Conservation (phyloP, 2,113 vertebrate genomes). For the Hemichromis elongatus region DNA sequence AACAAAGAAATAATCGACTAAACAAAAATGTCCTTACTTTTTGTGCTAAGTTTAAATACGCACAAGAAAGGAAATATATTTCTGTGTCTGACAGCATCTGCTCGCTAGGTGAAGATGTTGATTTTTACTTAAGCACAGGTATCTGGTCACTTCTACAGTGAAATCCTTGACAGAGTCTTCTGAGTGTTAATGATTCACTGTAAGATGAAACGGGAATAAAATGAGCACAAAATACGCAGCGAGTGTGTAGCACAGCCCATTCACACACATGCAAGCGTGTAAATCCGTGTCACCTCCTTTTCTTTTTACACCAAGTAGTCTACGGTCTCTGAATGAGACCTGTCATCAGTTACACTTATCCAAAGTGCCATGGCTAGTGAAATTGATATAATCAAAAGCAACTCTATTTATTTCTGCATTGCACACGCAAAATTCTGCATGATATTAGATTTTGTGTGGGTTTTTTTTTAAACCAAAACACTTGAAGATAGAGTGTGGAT, state of each 20-base stretch:
- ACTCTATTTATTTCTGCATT: background rate
- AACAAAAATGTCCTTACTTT: background rate
- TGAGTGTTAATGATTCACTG: background rate
- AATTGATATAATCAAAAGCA: background rate
- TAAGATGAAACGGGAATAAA: background rate
- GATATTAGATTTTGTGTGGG: accelerated
- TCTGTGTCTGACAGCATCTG: background rate
- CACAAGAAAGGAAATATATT: background rate
- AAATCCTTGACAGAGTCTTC: background rate
- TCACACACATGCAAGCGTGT: background rate
- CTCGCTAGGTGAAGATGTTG: background rate
- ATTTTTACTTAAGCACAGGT: background rate
- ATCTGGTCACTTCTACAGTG: background rate
- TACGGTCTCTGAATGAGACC: background rate
- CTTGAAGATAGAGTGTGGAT: background rate
- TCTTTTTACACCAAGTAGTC: background rate
- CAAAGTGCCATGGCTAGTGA: background rate
- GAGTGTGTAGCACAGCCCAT: background rate
- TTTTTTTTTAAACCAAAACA: background rate
- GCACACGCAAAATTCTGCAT: background rate
- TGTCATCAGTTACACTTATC: background rate
- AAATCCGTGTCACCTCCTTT: background rate
- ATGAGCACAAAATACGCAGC: background rate
- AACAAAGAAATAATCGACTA: background rate
- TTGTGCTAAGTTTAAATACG: background rate